Evolutionary conservation across 2,113 vertebrate species (phyloP).

Genomic region (Scophthalmus maximus): DNA sequence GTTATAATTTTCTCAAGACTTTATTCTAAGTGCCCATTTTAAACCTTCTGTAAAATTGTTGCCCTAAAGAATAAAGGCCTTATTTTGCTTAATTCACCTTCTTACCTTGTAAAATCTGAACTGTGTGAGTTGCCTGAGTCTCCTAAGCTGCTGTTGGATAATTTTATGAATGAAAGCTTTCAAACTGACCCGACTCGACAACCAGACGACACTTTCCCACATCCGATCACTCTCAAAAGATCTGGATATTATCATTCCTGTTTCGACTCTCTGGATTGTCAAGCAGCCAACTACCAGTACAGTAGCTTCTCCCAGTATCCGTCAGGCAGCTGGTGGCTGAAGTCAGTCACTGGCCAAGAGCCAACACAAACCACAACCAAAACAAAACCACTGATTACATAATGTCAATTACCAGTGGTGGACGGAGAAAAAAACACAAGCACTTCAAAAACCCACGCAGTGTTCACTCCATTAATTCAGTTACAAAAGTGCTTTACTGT

Average conservation of each 20-base stretch:
- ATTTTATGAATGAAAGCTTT: slow-evolving; percentile 1
- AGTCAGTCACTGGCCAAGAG: slow-evolving; percentile 21
- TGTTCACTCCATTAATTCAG: neutral
- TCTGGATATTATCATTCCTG: neutral
- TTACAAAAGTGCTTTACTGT: too few relatives aligned
- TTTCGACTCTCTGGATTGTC: neutral
- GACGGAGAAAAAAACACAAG: neutral
- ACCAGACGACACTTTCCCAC: neutral
- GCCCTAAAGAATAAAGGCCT: too few relatives aligned
- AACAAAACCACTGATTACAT: slow-evolving; percentile 45
- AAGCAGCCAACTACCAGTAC: neutral
- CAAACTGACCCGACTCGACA: neutral
- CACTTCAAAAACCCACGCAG: neutral
- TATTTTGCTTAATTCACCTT: neutral
- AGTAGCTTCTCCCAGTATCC: neutral
- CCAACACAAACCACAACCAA: slow-evolving; percentile 24
- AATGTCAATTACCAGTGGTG: slow-evolving; percentile 24
- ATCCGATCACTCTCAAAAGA: neutral
- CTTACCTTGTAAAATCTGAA: neutral
- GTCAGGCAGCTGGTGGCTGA: neutral
- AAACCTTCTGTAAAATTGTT: neutral
- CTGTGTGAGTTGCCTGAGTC: neutral
- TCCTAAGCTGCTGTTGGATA: neutral
- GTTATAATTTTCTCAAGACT: neutral
- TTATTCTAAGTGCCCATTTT: neutral